Base-by-base conservation (phyloP, 2,797 vertebrate species). In the Remorina albescens region DNA sequence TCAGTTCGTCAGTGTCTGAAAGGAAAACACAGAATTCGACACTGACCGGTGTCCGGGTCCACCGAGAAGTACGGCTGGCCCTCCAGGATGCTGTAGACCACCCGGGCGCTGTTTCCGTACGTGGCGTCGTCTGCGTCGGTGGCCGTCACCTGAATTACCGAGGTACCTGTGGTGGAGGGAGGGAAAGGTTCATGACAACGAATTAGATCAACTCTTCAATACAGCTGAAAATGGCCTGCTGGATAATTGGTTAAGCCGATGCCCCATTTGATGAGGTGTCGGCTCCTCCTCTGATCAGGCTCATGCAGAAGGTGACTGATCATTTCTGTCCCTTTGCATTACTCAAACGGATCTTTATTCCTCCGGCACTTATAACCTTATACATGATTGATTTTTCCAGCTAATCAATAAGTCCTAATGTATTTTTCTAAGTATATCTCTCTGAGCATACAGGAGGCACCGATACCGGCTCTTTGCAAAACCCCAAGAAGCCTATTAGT, bases 51-150 rank as follows among this genome's bases (percentile, higher is more conserved):
- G 7, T 98, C 96, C 0, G 97, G 95, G 71, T 99, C 97, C 90
- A 99, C 96, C 0, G 97, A 98, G 94, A 99, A 99, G 93, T 99
- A 99, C 0, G 97, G 97, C 79, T 98, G 97, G 1, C 97, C 97
- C 89, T 98, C 96, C 78, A 98, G 94, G 74, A 99, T 97, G 91
- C 97, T 98, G 95, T 99, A 99, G 68, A 98, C 96, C 83, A 99
- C 92, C 88, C 83, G 94, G 91, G 97, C 97, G n/a, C 97, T 98
- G 94, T 98, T 99, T 59, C 97, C 97, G 0, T 99, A 99, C 0
- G 97, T 98, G 83, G 96, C 89, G 50, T 99, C 97, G 65, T 99
- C 97, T 0, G 97, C 97, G 78, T 99, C 97, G 0, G 84, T 94
- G 79, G 97, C 97, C 61, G 96, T 97, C 84, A 99, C 97, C 95